A percentile compares a stretch with the other conserved stretches of the same genome.
phyloP scores from a whole-genome alignment of 2,113 vertebrate genomes.

The Glaucidium brasilianum region DNA sequence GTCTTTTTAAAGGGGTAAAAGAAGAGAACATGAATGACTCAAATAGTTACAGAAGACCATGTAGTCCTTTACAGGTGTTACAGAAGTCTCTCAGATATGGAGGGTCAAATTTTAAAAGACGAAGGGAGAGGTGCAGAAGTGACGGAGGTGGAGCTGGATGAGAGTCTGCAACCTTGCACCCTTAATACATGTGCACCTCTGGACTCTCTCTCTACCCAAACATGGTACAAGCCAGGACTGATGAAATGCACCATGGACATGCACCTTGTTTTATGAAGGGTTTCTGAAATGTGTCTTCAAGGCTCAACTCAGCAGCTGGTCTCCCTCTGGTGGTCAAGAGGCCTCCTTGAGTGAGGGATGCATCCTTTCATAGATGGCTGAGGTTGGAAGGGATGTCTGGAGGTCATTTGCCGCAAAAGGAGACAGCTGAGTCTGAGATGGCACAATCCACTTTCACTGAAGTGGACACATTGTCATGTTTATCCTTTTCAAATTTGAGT shows the following conservation, averaged over 20 bases:
- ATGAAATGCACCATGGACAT: neutral
- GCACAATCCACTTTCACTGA: neutral
- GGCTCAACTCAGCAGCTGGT: neutral
- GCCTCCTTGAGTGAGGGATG: neutral
- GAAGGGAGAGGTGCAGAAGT: neutral
- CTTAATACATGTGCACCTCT: rapidly evolving
- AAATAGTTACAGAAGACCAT: neutral
- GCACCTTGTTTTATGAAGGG: neutral
- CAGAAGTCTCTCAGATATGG: neutral
- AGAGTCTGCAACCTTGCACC: neutral
- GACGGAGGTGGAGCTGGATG: neutral
- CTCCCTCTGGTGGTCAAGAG: neutral
- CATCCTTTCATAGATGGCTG: rapidly evolving
- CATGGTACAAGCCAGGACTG: neutral
- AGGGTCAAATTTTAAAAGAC: neutral
- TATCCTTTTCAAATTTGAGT: neutral
- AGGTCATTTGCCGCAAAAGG: neutral
- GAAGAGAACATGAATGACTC: neutral
- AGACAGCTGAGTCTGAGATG: neutral
- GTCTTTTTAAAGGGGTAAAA: neutral
- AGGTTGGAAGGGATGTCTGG: neutral
- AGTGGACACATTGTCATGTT: neutral
- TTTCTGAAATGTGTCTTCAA: neutral
- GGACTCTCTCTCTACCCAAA: neutral
- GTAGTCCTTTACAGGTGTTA: neutral